Evolutionary conservation across 2,797 vertebrate genomes (phyloP).

Genomic region (Tolypeutes matacus): DNA sequence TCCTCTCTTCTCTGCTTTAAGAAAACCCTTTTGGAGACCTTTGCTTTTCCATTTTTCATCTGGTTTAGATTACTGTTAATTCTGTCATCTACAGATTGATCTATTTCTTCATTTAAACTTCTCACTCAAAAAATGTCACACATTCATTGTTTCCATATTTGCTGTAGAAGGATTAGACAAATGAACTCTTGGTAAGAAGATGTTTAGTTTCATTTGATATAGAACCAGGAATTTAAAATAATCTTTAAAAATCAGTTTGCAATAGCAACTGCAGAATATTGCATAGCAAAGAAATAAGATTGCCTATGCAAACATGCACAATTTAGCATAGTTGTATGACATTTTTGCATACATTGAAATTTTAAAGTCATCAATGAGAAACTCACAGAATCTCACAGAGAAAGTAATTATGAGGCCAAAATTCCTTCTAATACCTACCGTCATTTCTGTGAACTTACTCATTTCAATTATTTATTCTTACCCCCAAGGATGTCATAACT

Average conservation of each 20-base stretch:
- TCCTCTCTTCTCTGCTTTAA: neutral
- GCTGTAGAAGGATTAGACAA: neutral
- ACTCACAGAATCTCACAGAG: slow-evolving; percentile 19
- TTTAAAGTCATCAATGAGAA: neutral
- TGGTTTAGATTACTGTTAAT: slow-evolving; percentile 38
- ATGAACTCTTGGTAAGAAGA: neutral
- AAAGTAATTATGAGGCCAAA: neutral
- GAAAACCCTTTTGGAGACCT: neutral
- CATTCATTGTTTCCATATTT: neutral
- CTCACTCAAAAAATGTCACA: neutral
- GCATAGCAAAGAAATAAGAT: slow-evolving; percentile 18
- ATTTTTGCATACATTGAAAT: slow-evolving; percentile 37
- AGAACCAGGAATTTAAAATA: slow-evolving; percentile 27
- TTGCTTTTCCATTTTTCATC: slow-evolving; percentile 49
- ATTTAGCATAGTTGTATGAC: neutral
- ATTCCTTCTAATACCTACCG: neutral
- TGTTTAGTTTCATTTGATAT: slow-evolving; percentile 29
- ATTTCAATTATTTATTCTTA: neutral
- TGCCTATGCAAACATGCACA: neutral
- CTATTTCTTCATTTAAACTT: slow-evolving; percentile 7
- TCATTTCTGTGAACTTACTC: neutral
- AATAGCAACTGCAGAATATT: neutral
- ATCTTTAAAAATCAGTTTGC: slow-evolving; percentile 52
- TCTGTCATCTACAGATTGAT: neutral
- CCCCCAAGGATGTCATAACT: neutral